Conservation (phyloP, 2,113 vertebrate species). For the Zeus faber region DNA sequence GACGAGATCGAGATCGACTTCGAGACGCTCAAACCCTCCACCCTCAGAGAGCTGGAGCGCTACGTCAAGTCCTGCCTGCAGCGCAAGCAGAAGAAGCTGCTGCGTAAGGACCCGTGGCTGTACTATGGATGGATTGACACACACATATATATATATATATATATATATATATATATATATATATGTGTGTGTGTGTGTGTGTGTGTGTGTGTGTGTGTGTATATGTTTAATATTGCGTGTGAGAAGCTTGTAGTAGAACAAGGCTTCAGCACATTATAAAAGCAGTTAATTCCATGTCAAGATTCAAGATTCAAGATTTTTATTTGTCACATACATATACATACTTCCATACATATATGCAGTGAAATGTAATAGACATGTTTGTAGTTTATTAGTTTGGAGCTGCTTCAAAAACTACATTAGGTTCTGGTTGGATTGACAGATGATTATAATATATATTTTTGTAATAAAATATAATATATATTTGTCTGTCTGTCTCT, state of each 20-base stretch:
- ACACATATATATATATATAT: background rate
- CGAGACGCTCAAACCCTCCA: constrained; percentile 96
- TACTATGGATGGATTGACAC: no score
- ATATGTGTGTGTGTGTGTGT: no score
- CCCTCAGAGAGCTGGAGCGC: constrained; percentile 92
- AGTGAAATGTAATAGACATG: no score
- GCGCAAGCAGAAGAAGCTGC: constrained; percentile 92
- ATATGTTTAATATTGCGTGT: no score
- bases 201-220: no score
- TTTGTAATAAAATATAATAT: background rate
- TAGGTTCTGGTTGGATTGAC: constrained; percentile 1
- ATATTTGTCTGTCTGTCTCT: constrained; percentile 26
- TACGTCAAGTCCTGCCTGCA: constrained; percentile 98
- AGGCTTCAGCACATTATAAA: no score
- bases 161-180: background rate
- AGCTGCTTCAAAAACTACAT: no score
- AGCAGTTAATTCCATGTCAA: no score
- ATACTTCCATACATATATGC: no score
- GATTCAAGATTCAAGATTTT: no score
- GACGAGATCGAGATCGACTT: constrained; percentile 99
- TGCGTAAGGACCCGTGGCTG: constrained; percentile 86
- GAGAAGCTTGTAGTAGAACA: background rate
- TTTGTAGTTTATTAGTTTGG: no score
- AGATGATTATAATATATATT: background rate
- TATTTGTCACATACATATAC: no score